Base-by-base conservation (phyloP, 2,888 invertebrate species). In the Acrobasis suavella region DNA sequence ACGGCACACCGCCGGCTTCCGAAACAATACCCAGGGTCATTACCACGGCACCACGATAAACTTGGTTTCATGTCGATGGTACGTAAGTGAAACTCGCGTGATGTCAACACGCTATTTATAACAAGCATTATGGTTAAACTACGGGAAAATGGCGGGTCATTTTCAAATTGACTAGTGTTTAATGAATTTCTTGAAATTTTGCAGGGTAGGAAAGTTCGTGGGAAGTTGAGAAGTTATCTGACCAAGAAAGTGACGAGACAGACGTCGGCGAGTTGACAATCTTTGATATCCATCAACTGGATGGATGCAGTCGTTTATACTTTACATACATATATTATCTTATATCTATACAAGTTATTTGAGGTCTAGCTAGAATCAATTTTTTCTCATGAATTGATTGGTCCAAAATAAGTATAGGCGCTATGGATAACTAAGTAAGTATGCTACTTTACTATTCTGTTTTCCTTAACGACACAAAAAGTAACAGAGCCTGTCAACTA, bases 41-140 rank as follows among this genome's bases (percentile, higher is more conserved):
- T 46, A 46, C 46, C 46, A 46, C 46, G n/a, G 46, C 46, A 32
- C 32, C 32, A 32, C 32, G 5, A 32, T 46, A 46, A 46, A 46
- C 46, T 46, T 46, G 46, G 46, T n/a, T 12, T 46, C n/a, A 12
- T 16, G 17, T 6, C 42, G 22, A 17, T 14, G 17, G 32, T 42
- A 56, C 17, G 32, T 32, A 7, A 16, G 17, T 17, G 42, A 46
- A 56, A 56, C 50, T 50, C 14, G 59, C 38, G 38, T 50, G 37
- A 56, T 50, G 59, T 59, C 59, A 59, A 59, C 59, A 59, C 50
- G 37, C 59, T 59, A 16, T 50, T 50, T 50, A 59, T 59, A 39
- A 50, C 49, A 2, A 50, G 12, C 50, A 50, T 50, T 50, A 58
- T 22, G 50, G 38, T 37, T 32, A 38, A 50, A 59, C 16, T 39